phyloP scores from a whole-genome alignment of 1,140 invertebrate genomes.

The Orchestia grillus region DNA sequence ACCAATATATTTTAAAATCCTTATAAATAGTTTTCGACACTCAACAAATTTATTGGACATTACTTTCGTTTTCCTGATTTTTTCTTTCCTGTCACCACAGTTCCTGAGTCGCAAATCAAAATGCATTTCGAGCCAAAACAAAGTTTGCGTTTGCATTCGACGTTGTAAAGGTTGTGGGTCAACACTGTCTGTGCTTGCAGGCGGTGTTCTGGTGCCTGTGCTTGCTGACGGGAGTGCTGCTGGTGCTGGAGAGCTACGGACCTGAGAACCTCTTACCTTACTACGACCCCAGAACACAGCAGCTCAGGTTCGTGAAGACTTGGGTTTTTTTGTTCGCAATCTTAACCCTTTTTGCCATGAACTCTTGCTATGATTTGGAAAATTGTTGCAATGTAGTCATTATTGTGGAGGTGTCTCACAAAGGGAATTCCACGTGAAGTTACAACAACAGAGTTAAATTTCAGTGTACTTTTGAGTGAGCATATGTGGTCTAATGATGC shows the following conservation, averaged over 20 bases:
- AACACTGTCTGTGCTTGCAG: background rate
- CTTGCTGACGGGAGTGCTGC: background rate
- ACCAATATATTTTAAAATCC: too few species aligned
- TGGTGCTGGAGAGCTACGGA: slow-evolving; percentile 30
- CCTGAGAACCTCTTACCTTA: background rate
- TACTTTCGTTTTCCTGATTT: background rate
- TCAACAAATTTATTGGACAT: too few species aligned
- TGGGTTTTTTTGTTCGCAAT: too few species aligned
- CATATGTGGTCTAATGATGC: background rate
- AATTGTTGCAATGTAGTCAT: too few species aligned
- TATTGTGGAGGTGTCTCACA: too few species aligned
- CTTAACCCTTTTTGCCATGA: too few species aligned
- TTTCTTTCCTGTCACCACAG: background rate
- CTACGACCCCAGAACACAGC: background rate
- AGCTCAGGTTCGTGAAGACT: background rate
- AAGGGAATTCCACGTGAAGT: too few species aligned
- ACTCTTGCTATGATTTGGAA: too few species aligned
- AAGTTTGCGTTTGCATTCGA: background rate
- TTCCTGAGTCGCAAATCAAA: background rate
- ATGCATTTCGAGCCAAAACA: background rate
- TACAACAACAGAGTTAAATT: too few species aligned
- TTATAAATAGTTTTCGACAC: too few species aligned
- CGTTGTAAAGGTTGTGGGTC: background rate
- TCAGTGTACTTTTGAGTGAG: too few species aligned
- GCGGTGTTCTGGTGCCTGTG: slow-evolving; percentile 24